A percentile compares a stretch with the other conserved stretches of the same genome.
Evolutionary conservation across 1,140 invertebrate genomes (phyloP).

Genomic region (Diorhabda elongata): DNA sequence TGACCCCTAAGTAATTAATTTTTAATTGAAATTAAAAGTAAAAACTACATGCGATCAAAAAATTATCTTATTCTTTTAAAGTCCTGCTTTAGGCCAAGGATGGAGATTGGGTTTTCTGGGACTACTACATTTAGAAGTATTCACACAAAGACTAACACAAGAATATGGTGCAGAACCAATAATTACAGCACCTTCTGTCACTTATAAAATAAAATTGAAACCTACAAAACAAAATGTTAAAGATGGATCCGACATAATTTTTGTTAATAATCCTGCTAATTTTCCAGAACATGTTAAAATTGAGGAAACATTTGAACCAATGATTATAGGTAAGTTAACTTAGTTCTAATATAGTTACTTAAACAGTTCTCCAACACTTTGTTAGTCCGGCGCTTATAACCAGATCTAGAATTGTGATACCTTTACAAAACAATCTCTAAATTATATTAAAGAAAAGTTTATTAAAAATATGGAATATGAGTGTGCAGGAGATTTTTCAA

Average conservation of each 20-base stretch:
- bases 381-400: too few relatives aligned
- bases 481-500: too few relatives aligned
- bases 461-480: too few relatives aligned
- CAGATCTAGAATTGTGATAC: too few relatives aligned
- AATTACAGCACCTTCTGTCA: conserved; percentile 90
- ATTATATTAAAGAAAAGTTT: too few relatives aligned
- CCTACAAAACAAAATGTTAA: conserved; percentile 59
- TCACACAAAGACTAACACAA: conserved; percentile 88
- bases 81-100: conserved; percentile 89
- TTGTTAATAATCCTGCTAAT: conserved; percentile 80
- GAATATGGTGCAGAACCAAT: conserved; percentile 88
- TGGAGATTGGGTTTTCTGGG: conserved; percentile 93
- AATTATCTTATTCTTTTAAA: conserved; percentile 45
- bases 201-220: conserved; percentile 78
- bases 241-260: conserved; percentile 56
- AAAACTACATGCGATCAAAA: too few relatives aligned
- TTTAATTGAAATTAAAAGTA: too few relatives aligned
- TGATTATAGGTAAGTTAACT: conserved; percentile 61
- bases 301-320: conserved; percentile 79
- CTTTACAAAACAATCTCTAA: too few relatives aligned
- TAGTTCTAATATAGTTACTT: background rate
- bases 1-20: too few relatives aligned
- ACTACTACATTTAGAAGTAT: conserved; percentile 93
- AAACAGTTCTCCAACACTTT: too few relatives aligned
- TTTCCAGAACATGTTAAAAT: conserved; percentile 69